These are phyloP conservation scores for Mythimna ferrago DNA, from an alignment of 2,888 invertebrate genomes.

Conservation along the genomic window DNA sequence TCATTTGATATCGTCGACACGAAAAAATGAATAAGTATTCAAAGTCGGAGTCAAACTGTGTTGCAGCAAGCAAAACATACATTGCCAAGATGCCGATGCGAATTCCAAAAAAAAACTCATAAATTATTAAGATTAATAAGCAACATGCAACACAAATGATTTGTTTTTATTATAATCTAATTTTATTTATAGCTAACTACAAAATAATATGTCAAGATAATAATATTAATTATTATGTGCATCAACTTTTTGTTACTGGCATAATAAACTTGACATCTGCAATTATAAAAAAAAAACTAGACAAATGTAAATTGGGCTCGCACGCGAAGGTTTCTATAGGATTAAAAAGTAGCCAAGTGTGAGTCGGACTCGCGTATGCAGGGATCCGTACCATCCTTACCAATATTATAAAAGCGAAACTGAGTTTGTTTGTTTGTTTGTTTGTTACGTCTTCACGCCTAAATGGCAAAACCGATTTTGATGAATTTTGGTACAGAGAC, in stretches of 20 bases:
- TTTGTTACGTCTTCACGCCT: too few species aligned
- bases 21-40: neutral
- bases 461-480: too few species aligned
- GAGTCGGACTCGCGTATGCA: too few species aligned
- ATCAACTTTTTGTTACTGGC: constrained; percentile 8
- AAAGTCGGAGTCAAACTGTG: neutral
- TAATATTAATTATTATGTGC: constrained; percentile 1
- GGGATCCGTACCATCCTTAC: too few species aligned
- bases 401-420: too few species aligned
- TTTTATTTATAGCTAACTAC: neutral
- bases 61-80: too few species aligned
- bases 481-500: too few species aligned
- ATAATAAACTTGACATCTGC: neutral
- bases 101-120: neutral
- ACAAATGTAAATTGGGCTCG: too few species aligned
- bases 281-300: constrained; percentile 4
- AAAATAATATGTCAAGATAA: constrained; percentile 3
- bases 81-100: neutral
- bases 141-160: too few species aligned
- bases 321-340: too few species aligned
- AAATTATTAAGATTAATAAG: neutral
- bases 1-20: neutral
- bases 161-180: neutral
- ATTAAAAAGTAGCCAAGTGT: too few species aligned
- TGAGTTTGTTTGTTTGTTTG: too few species aligned